phyloP scores from a whole-genome alignment of 2,888 invertebrate species.

The Hedya salicella region DNA sequence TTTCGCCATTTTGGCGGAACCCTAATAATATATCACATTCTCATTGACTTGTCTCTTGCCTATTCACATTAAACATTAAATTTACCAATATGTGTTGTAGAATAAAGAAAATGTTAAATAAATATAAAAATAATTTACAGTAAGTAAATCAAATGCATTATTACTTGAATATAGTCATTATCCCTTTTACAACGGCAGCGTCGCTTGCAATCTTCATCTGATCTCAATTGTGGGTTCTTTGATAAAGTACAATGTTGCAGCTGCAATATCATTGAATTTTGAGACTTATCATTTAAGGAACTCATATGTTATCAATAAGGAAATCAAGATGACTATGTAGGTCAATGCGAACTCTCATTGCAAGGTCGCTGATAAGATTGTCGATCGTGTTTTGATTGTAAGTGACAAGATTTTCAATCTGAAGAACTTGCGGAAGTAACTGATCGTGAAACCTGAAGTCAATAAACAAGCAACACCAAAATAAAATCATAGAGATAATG shows the following conservation, averaged over 20 bases:
- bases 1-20: too few relatives aligned
- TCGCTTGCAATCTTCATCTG: constrained; percentile 50
- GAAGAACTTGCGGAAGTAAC: neutral
- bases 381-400: constrained; percentile 18
- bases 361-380: constrained; percentile 37
- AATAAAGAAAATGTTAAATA: too few relatives aligned
- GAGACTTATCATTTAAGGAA: constrained; percentile 30
- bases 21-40: too few relatives aligned
- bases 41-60: too few relatives aligned
- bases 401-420: constrained; percentile 5
- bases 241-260: constrained; percentile 46
- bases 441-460: too few relatives aligned
- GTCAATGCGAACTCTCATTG: constrained; percentile 30
- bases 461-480: too few relatives aligned
- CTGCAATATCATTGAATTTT: constrained; percentile 48
- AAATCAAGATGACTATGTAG: constrained; percentile 37
- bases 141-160: constrained; percentile 4
- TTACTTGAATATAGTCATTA: constrained; percentile 9
- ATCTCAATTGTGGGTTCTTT: constrained; percentile 45
- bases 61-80: too few relatives aligned
- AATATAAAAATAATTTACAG: neutral
- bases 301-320: constrained; percentile 30
- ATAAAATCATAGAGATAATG: too few relatives aligned
- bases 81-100: too few relatives aligned
- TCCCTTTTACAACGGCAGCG: constrained; percentile 12